Evolutionary conservation across 2,113 vertebrate genomes (phyloP), one percentile per base, ranked within the genome.

Genomic region (Panthera tigris): DNA sequence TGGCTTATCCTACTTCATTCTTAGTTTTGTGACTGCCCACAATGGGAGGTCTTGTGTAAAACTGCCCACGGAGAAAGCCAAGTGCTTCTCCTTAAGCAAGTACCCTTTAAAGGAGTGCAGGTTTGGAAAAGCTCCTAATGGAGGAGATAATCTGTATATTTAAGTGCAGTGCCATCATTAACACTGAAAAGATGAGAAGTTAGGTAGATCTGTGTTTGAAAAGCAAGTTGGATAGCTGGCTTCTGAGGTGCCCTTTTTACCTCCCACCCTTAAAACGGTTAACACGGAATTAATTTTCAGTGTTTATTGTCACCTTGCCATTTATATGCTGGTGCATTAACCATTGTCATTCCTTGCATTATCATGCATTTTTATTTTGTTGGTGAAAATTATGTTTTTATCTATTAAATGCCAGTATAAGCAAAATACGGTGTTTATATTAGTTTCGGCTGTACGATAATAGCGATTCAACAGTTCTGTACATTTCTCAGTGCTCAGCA

Each of bases 381-480:
- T 90, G 55, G 6, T 79, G 86, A 89, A 97, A 90, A 89, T 73
- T 76, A 68, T 69, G 39, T 85, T 89, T 92, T 31, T 76, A 45
- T 45, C 16, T 48, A 48, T 29, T 78, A 48, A 78, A 78, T 78
- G 48, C 74, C 74, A 78, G 74, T 29, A 31, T 78, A 18, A 15
- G 45, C 31, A 78, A 78, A 41, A 48, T 78, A 29, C 41, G 48
- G 41, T 76, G 73, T 31, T 78, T 48, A 29, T 25, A 48, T 10
- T 29, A 31, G 7, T 48, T 78, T 78, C 4, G 2, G 36, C 71
- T 74, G 12, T 74, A 74, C 21, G 39, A 41, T 41, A 74, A 74
- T 48, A 45, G 41, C 15, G 39, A 76, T 76, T 48, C 27, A 78
- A 16, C 41, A 48, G 13, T 76, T 27, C 39, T 45, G 14, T 41